phyloP scores from a whole-genome alignment of 1,140 invertebrate genomes.

The Bombus pascuorum region DNA sequence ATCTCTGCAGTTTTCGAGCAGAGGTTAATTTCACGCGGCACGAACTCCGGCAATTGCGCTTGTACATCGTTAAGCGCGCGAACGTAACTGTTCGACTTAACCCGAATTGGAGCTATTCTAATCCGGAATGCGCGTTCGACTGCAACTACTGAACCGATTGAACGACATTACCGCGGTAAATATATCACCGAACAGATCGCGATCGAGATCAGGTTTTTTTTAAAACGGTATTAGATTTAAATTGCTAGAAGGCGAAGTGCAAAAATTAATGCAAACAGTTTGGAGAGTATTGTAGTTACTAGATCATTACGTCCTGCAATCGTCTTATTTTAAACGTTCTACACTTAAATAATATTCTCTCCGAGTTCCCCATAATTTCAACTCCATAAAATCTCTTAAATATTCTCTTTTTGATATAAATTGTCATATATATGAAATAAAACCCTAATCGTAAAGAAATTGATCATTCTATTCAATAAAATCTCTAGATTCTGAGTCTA shows the following conservation, averaged over 20 bases:
- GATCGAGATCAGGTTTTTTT: neutral
- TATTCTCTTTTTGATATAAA: neutral
- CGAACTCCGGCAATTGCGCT: slow-evolving; percentile 61
- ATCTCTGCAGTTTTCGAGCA: slow-evolving; percentile 49
- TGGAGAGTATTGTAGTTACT: no score
- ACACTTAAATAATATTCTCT: no score
- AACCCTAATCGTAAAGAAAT: no score
- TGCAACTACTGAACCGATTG: neutral
- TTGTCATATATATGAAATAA: no score
- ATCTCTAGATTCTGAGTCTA: neutral
- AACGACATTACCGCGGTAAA: neutral
- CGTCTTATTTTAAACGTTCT: no score
- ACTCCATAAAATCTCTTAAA: neutral
- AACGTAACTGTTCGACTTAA: slow-evolving; percentile 22
- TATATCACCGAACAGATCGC: neutral
- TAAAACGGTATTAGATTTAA: neutral
- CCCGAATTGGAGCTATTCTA: slow-evolving; percentile 5
- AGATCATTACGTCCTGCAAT: no score
- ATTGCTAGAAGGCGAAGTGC: neutral
- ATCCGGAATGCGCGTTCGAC: neutral
- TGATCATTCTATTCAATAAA: neutral
- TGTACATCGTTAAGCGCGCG: slow-evolving; percentile 44
- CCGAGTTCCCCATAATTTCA: no score
- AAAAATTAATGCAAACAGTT: no score
- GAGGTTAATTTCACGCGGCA: slow-evolving; percentile 71